phyloP scores from a whole-genome alignment of 2,797 vertebrate genomes.

The Urosaurus nigricauda region DNA sequence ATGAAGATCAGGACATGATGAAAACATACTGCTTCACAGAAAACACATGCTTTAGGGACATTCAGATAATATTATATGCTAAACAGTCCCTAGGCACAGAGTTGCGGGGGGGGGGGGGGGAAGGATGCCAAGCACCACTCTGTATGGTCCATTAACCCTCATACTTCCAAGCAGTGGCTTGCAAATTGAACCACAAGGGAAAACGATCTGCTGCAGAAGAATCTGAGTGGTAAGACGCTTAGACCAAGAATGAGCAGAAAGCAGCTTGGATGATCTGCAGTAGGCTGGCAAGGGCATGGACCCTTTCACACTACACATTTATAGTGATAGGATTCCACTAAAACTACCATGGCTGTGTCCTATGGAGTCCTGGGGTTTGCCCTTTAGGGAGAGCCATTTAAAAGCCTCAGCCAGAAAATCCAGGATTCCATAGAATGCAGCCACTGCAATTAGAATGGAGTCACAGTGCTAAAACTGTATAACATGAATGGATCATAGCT shows the following conservation, averaged over 20 bases:
- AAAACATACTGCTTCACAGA: background rate
- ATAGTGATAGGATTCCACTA: no score
- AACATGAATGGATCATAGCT: background rate
- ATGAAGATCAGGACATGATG: background rate
- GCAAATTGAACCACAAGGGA: conserved; percentile 6
- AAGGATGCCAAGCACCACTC: background rate
- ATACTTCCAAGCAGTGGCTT: background rate
- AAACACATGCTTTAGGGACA: background rate
- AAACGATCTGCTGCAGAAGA: conserved; percentile 12
- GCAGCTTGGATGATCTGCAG: background rate
- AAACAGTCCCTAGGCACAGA: background rate
- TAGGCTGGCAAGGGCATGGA: background rate
- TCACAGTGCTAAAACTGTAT: no score
- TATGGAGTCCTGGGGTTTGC: no score
- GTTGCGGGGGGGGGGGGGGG: background rate
- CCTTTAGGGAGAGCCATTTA: no score
- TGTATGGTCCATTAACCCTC: conserved; percentile 11
- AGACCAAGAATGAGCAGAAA: background rate
- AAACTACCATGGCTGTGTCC: no score
- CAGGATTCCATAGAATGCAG: no score
- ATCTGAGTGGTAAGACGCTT: background rate
- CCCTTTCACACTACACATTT: no score
- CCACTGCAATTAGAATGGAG: no score
- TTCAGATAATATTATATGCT: conserved; percentile 19
- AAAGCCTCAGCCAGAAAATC: no score